Percentiles rank a stretch among this genome's conserved stretches.
phyloP scores from a whole-genome alignment of 2,888 invertebrate genomes.

The Temnothorax ravouxi region DNA sequence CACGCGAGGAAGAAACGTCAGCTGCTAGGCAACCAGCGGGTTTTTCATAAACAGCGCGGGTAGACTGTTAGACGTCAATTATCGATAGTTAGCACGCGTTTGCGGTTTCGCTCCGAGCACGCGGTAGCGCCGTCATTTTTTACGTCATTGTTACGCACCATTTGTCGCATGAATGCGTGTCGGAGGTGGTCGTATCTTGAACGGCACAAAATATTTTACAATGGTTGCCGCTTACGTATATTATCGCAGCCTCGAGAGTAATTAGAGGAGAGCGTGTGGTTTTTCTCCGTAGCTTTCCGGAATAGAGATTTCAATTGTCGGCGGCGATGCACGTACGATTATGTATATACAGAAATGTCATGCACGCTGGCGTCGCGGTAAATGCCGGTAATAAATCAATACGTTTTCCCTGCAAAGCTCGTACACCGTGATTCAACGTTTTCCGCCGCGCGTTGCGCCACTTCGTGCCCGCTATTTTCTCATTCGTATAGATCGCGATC shows the following conservation, averaged over 20 bases:
- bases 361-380: constrained; percentile 39
- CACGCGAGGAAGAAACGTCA: constrained; percentile 21
- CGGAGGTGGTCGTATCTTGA: neutral
- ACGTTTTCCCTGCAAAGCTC: constrained; percentile 20
- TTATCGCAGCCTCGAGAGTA: neutral
- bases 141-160: constrained; percentile 35
- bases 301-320: constrained; percentile 67
- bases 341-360: neutral
- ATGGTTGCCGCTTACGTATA: neutral
- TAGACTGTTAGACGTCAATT: constrained; percentile 45
- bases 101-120: constrained; percentile 51
- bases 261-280: neutral
- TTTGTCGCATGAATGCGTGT: constrained; percentile 7
- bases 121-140: constrained; percentile 38
- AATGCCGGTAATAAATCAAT: constrained; percentile 63
- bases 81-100: constrained; percentile 32
- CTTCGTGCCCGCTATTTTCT: constrained; percentile 34
- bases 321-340: constrained; percentile 23
- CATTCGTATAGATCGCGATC: constrained; percentile 43
- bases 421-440: constrained; percentile 21
- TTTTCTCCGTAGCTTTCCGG: constrained; percentile 2
- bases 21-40: constrained; percentile 9
- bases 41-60: constrained; percentile 33
- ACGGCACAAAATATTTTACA: constrained; percentile 7
- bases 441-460: constrained; percentile 43